Base-by-base conservation (phyloP, 2,888 invertebrate genomes). In the Tetropium fuscum region DNA sequence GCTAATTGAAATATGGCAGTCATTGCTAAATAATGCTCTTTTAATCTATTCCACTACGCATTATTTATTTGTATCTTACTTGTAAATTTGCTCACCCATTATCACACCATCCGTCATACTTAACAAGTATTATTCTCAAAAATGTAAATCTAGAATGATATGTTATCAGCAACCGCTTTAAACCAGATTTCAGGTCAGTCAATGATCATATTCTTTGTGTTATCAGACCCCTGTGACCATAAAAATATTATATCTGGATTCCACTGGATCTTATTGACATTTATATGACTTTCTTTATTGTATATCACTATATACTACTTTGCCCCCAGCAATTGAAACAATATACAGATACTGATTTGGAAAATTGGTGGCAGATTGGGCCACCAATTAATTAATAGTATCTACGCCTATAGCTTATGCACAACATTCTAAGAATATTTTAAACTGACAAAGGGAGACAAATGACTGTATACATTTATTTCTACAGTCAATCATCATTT, bases 161-260 rank as follows among this genome's bases (percentile, higher is more conserved):
- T 19, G 54, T 68, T 65, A 70, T 64, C 64, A 60, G 36, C 34
- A 73, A 59, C 78, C 74, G 68, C 73, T 76, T 69, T 44, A 64
- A 78, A 74, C 78, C 70, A 66, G 78, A 75, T 77, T 40, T 27
- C 60, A 69, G 78, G 78, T 77, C 79, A 78, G 66, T 64, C 73
- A 72, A 70, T 68, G 71, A 72, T 72, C 72, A 70, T 69, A 70
- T 69, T 68, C 48, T 68, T 60, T 58, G 53, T 58, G 55, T 79
- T 79, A 78, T 78, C 78, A 71, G 82, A 84, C 86, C 87, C 86
- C 85, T 82, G 84, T 86, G 87, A 86, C 84, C 86, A 83, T 81
- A 82, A 83, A 84, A 83, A 84, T 66, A 82, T 81, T 79, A 78
- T 66, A 78, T 82, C 87, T 77, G 83, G 87, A 84, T 83, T 82